Conservation (phyloP, 1,140 invertebrate species). For the Lucilia sericata region DNA sequence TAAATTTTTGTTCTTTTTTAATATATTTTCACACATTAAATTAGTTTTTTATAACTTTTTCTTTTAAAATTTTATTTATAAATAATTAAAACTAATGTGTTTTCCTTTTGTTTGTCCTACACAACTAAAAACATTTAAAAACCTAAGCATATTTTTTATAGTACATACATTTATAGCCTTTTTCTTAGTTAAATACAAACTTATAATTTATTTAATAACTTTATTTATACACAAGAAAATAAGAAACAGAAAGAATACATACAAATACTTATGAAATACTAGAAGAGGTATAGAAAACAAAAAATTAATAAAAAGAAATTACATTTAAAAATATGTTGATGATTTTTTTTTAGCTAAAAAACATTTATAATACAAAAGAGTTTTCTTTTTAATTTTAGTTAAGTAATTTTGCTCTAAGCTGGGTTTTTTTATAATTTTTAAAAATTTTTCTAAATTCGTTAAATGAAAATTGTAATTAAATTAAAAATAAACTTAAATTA, state of each 20-base stretch:
- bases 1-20: neutral
- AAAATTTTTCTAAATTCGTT: conserved; percentile 4
- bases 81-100: conserved; percentile 3
- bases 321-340: too few relatives aligned
- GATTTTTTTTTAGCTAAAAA: too few relatives aligned
- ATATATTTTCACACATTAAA: conserved; percentile 22
- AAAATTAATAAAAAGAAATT: too few relatives aligned
- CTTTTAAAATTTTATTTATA: neutral
- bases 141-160: neutral
- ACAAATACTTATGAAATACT: neutral
- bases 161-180: neutral
- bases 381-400: too few relatives aligned
- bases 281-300: neutral
- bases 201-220: neutral
- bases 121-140: conserved; percentile 14
- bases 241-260: neutral
- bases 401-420: neutral
- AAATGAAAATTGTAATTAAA: neutral
- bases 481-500: neutral
- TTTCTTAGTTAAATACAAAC: neutral
- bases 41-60: neutral
- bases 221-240: neutral
- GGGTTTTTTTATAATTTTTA: neutral
- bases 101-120: neutral
- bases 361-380: too few relatives aligned